Percentiles rank a stretch among this genome's conserved stretches.
phyloP scores from a whole-genome alignment of 2,113 vertebrate genomes.

The Trematomus loennbergii region DNA sequence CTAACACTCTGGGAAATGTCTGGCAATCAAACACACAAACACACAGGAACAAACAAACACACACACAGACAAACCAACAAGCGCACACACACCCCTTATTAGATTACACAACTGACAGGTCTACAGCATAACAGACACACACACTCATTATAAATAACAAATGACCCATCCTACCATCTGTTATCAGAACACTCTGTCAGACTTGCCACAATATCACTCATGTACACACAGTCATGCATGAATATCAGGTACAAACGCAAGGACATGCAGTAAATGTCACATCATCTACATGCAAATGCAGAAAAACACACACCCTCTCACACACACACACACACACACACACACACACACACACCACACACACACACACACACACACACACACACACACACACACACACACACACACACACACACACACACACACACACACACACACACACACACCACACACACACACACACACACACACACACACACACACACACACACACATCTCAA shows the following conservation, averaged over 20 bases:
- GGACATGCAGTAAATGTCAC: conserved; percentile 45
- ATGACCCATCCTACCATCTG: conserved; percentile 48
- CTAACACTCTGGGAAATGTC: conserved; percentile 12
- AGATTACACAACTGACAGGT: conserved; percentile 35
- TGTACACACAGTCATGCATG: conserved; percentile 41
- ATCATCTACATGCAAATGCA: conserved; percentile 49
- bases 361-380: too few species aligned
- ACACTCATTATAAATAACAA: conserved; percentile 50
- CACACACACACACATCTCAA: background rate
- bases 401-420: conserved; percentile 11
- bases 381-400: too few species aligned
- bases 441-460: background rate
- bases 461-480: conserved; percentile 15
- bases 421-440: background rate
- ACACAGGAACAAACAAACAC: conserved; percentile 15
- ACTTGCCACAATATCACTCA: conserved; percentile 24
- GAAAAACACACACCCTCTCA: background rate
- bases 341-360: too few species aligned
- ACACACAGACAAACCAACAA: conserved; percentile 5
- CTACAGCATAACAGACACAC: conserved; percentile 11
- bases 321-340: conserved; percentile 11
- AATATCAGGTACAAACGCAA: conserved; percentile 28
- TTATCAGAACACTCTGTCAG: conserved; percentile 40
- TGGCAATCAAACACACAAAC: conserved; percentile 16
- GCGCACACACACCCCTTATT: conserved; percentile 1